A percentile compares a stretch with the other conserved stretches of the same genome.
phyloP scores from a whole-genome alignment of 2,888 invertebrate species.

The Rhorus exstirpatorius region DNA sequence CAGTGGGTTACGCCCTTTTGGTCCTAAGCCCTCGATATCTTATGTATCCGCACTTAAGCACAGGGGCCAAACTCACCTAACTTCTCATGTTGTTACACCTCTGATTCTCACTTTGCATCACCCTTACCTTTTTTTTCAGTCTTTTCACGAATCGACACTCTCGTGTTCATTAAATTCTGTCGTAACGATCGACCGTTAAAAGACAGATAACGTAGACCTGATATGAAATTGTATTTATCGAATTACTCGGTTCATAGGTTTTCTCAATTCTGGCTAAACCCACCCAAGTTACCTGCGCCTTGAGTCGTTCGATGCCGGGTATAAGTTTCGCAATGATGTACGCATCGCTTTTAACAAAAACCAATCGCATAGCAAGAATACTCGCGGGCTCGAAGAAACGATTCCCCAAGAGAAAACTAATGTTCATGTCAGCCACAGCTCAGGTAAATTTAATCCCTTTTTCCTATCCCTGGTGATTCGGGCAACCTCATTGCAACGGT shows the following conservation, averaged over 20 bases:
- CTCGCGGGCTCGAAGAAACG: conserved; percentile 91
- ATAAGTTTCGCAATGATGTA: conserved; percentile 92
- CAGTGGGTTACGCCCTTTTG: too few relatives aligned
- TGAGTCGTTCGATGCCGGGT: conserved; percentile 88
- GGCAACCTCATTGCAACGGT: too few relatives aligned
- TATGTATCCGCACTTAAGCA: too few relatives aligned
- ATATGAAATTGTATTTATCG: not conserved
- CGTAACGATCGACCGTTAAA: not conserved
- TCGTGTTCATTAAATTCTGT: too few relatives aligned
- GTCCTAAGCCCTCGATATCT: too few relatives aligned
- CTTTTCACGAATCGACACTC: too few relatives aligned
- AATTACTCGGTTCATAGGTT: conserved; percentile 70
- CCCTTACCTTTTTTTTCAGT: too few relatives aligned
- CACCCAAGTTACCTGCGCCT: conserved; percentile 87
- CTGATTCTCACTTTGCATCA: too few relatives aligned
- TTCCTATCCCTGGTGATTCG: too few relatives aligned
- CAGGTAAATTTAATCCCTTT: conserved; percentile 83
- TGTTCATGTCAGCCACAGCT: conserved; percentile 89
- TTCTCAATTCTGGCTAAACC: conserved; percentile 90
- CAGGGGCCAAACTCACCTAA: too few relatives aligned
- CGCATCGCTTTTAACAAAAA: conserved; percentile 91
- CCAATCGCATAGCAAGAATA: conserved; percentile 92
- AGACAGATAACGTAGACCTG: too few relatives aligned
- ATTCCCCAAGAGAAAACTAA: conserved; percentile 90
- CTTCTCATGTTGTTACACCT: too few relatives aligned